These are phyloP conservation scores for Sebastes reedi DNA, from an alignment of 2,797 vertebrate species.

Conservation along the genomic window DNA sequence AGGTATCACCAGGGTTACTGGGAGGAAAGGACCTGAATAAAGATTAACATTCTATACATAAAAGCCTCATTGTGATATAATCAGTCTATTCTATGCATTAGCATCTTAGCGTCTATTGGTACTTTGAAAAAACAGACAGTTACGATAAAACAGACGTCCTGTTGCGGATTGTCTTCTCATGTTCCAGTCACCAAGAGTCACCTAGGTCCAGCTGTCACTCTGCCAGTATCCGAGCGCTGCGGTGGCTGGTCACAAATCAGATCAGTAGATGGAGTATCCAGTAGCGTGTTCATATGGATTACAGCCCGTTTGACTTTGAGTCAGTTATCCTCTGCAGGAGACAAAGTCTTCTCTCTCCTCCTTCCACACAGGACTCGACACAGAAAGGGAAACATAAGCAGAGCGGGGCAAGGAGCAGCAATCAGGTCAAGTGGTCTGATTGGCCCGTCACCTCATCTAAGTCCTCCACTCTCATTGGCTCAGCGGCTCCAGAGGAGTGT, in stretches of 20 bases:
- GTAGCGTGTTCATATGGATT: constrained; percentile 5
- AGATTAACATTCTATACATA: constrained; percentile 48
- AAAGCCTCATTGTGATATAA: constrained; percentile 47
- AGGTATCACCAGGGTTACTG: constrained; percentile 57
- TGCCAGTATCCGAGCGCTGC: background rate
- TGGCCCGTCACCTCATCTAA: constrained; percentile 54
- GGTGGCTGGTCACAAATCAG: constrained; percentile 19
- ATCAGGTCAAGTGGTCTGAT: constrained; percentile 74
- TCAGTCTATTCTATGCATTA: constrained; percentile 36
- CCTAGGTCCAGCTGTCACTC: constrained; percentile 21
- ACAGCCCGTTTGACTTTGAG: constrained; percentile 23
- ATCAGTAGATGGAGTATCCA: constrained; percentile 24
- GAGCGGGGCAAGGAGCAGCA: constrained; percentile 11
- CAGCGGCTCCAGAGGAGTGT: constrained; percentile 66
- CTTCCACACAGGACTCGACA: constrained; percentile 42
- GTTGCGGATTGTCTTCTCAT: constrained; percentile 36
- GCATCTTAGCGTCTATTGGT: constrained; percentile 17
- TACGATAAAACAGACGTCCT: constrained; percentile 19
- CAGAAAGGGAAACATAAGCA: constrained; percentile 34
- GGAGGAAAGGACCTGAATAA: constrained; percentile 65
- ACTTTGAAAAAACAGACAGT: constrained; percentile 34
- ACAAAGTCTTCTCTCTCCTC: constrained; percentile 10
- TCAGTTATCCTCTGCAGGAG: constrained; percentile 7
- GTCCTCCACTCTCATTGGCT: constrained; percentile 70
- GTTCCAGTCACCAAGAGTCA: constrained; percentile 7